Base-by-base conservation (phyloP, 1,140 invertebrate species). In the Heterodera carotae region DNA sequence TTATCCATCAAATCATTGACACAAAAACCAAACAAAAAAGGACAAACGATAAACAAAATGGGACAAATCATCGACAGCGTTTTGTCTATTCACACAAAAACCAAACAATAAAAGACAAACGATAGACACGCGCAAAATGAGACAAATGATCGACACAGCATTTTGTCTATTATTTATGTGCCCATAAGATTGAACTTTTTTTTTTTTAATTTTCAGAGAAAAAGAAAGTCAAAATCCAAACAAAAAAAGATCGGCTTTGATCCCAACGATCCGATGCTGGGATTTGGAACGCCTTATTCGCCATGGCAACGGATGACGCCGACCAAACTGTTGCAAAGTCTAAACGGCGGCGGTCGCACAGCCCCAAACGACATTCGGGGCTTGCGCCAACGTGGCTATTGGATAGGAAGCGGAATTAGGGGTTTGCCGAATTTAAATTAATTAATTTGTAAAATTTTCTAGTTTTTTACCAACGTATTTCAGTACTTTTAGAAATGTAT, bases 231-330 rank as follows among this genome's bases (percentile, higher is more conserved):
- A 39, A 56, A 56, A 56, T 39, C 59, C 31, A 64, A 64, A 36
- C 31, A 12, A 53, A 53, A 53, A 22, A 53, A 53, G 3, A 8
- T n/a, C 25, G 71, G 27, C 43, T 74, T 74, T 74, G 29, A 74
- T 34, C 22, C 71, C 34, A 74, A 74, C 64, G 71, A 74, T 36
- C 71, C 71, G 64, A 74, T 74, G 71, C 53, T 74, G 12, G 71
- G 71, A 10, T 74, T 74, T 60, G 71, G 71, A n/a, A 74, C 43
- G 59, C 59, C 59, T 25, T 56, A 64, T 43, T 74, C 71, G n/a
- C 71, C 71, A 29, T 74, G 71, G 71, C 39, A 74, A 56, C 71
- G 71, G 62, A 66, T 34, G 33, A 3, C 60, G 60, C n/a, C 60
- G 48, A 53, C 12, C 48, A 53, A 53, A 66, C 6, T 66, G 62